Evolutionary conservation across 2,888 invertebrate genomes (phyloP).

Genomic region (Epinotia bilunana): DNA sequence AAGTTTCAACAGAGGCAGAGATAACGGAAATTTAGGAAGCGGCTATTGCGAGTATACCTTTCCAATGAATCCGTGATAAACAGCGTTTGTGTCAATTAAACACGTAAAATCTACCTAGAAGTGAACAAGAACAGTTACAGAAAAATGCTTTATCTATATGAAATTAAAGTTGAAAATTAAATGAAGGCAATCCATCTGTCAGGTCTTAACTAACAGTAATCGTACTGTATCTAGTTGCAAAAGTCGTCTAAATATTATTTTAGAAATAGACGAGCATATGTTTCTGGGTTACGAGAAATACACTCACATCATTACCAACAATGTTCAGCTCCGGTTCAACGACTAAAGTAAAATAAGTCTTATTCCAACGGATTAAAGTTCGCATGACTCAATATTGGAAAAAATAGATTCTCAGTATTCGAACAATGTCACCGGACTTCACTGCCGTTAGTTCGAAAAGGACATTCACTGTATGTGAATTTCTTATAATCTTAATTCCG

Average conservation of each 20-base stretch:
- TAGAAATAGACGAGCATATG: neutral
- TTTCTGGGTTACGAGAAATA: constrained; percentile 1
- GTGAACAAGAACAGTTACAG: no score
- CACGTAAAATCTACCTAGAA: no score
- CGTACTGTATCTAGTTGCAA: no score
- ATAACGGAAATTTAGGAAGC: neutral
- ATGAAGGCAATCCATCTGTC: no score
- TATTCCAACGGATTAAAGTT: constrained; percentile 8
- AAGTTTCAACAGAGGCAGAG: no score
- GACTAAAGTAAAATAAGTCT: neutral
- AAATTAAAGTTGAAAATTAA: no score
- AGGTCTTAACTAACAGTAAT: no score
- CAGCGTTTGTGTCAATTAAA: neutral
- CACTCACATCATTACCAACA: neutral
- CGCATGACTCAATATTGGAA: neutral
- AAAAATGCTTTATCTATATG: no score
- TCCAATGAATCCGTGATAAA: neutral
- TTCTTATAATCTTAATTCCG: neutral
- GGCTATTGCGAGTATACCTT: neutral
- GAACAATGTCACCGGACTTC: constrained; percentile 22
- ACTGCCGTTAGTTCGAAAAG: neutral
- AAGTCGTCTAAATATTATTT: no score
- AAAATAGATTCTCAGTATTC: constrained; percentile 22
- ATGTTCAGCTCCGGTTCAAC: neutral
- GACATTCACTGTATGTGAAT: neutral